Evolutionary conservation across 2,113 vertebrate species (phyloP), one percentile per base, ranked within the genome.

Genomic region (Poeciliopsis retropinna): DNA sequence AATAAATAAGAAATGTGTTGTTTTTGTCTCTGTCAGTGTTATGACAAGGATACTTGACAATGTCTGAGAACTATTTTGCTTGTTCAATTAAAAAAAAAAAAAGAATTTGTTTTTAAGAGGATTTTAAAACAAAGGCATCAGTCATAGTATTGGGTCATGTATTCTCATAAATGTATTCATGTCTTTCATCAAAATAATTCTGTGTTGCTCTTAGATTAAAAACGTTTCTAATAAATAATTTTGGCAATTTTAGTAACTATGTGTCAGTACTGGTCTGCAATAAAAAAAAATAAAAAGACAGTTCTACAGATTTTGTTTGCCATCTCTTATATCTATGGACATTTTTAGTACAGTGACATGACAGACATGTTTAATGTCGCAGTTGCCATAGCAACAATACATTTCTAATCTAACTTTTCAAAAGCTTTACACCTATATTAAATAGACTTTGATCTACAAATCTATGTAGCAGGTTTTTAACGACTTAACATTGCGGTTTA

Each of bases 321-420:
- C 47, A 67, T 9, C 57, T 47, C n/a, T 66, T 76, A 44, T 31
- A 78, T 68, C 31, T 64, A 66, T 25, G 32, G 71, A 64, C 65
- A 54, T 74, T 80, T 83, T 81, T 83, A 60, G 44, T 84, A 72
- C 54, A 51, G 25, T 66, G 32, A 76, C 66, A 77, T 70, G 69
- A 81, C 47, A 78, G 27, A 15, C 68, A 47, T 72, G 5, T 57
- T 73, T 60, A 68, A 60, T 62, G 75, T 68, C 75, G 67, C 71
- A 22, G 84, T 90, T 90, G 67, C 85, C 79, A 65, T 88, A 81
- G 81, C 28, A 89, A 90, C 81, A 77, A 70, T 67, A 32, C 47
- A 70, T 81, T 79, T 65, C 41, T 64, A 73, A 67, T 61, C 74
- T 47, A 51, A 17, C 22, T 37, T 67, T 37, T 39, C 31, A 68